Percentiles rank a stretch among this genome's conserved stretches.
Evolutionary conservation across 2,113 vertebrate genomes (phyloP).

Genomic region (Phasianus colchicus): DNA sequence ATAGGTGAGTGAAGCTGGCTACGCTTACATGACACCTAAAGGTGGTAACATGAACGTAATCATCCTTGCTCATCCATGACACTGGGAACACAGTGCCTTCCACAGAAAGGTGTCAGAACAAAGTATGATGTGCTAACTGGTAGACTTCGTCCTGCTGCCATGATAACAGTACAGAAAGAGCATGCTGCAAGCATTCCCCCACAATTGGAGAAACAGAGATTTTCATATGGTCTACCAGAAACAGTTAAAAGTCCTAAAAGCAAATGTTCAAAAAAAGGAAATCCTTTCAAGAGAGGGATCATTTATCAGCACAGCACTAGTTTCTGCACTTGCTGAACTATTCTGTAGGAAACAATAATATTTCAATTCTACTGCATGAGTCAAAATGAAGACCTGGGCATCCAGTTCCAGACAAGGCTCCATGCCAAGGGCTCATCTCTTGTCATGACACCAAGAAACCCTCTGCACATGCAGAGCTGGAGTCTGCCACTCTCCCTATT

Average conservation of each 20-base stretch:
- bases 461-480: background rate
- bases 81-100: background rate
- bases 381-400: background rate
- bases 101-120: background rate
- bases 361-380: background rate
- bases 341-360: accelerated
- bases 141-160: background rate
- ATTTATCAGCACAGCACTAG: background rate
- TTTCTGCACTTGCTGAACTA: background rate
- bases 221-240: background rate
- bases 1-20: background rate
- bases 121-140: background rate
- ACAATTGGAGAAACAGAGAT: background rate
- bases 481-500: background rate
- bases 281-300: background rate
- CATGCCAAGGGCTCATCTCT: background rate
- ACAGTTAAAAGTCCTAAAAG: background rate
- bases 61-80: background rate
- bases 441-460: accelerated
- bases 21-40: background rate
- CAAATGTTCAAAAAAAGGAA: background rate
- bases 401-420: background rate
- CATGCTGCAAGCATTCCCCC: background rate
- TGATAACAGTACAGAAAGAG: background rate
- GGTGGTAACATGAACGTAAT: background rate